phyloP scores from a whole-genome alignment of 2,113 vertebrate species.

The Erpornis zantholeuca region DNA sequence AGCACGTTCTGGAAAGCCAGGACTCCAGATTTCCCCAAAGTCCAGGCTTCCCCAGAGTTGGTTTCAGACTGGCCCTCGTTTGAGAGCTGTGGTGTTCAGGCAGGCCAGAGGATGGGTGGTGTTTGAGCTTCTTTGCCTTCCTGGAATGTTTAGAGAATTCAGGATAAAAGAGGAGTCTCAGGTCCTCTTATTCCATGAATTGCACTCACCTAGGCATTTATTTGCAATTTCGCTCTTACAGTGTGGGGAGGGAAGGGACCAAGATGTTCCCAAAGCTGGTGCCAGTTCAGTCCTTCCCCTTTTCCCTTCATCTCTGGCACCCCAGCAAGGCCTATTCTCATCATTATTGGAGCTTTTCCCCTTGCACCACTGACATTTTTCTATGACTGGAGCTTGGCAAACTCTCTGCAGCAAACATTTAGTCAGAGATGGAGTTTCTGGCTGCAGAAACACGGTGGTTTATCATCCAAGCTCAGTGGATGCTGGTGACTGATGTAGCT shows the following conservation, averaged over 20 bases:
- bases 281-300: not conserved
- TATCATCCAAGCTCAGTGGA: not conserved
- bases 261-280: not conserved
- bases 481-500: not conserved
- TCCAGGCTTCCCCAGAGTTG: not conserved
- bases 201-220: not conserved
- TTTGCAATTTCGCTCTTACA: not conserved
- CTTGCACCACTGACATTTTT: not conserved
- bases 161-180: not conserved
- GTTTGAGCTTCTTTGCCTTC: not conserved
- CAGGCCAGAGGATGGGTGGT: not conserved
- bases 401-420: not conserved
- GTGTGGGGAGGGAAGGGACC: not conserved
- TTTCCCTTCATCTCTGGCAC: not conserved
- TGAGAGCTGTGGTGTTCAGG: not conserved
- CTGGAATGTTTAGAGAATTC: not conserved
- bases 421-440: not conserved
- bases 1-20: not conserved
- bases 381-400: not conserved
- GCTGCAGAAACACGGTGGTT: not conserved
- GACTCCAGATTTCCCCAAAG: not conserved
- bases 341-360: not conserved
- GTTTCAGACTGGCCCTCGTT: not conserved
- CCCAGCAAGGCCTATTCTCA: not conserved
- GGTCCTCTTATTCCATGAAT: not conserved